Conservation (phyloP, 1,140 invertebrate genomes). For the Bombus consobrinus region DNA sequence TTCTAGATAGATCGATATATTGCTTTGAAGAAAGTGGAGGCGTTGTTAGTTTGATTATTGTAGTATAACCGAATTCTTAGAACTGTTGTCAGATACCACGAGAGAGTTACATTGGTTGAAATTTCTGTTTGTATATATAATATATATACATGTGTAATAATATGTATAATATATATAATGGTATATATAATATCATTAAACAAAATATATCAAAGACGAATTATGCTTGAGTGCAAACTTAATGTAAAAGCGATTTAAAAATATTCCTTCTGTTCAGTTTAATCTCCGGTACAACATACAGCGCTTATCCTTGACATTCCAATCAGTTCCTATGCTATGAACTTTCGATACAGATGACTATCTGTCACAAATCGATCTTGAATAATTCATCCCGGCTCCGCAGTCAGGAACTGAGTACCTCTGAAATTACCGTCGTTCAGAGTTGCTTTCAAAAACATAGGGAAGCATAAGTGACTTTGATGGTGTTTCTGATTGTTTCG, state of each 20-base stretch:
- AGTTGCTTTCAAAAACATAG: neutral
- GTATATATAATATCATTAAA: neutral
- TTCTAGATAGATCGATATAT: slow-evolving; percentile 10
- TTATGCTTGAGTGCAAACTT: neutral
- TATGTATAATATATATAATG: too few relatives aligned
- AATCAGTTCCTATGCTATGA: neutral
- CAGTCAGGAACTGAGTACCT: neutral
- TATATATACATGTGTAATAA: too few relatives aligned
- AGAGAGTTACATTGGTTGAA: too few relatives aligned
- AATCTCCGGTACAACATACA: neutral
- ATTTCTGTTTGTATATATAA: too few relatives aligned
- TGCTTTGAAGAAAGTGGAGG: too few relatives aligned
- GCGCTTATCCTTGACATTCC: slow-evolving; percentile 28
- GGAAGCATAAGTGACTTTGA: neutral
- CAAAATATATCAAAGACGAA: neutral
- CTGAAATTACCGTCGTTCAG: neutral
- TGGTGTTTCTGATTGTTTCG: too few relatives aligned
- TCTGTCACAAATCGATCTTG: slow-evolving; percentile 7
- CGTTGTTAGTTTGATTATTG: too few relatives aligned
- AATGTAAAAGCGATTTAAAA: neutral
- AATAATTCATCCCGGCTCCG: neutral
- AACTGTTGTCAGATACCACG: too few relatives aligned
- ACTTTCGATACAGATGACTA: slow-evolving; percentile 23
- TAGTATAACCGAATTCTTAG: too few relatives aligned
- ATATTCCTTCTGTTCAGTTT: neutral